Base-by-base conservation (phyloP, 2,888 invertebrate genomes). In the Plagodis dolabraria region DNA sequence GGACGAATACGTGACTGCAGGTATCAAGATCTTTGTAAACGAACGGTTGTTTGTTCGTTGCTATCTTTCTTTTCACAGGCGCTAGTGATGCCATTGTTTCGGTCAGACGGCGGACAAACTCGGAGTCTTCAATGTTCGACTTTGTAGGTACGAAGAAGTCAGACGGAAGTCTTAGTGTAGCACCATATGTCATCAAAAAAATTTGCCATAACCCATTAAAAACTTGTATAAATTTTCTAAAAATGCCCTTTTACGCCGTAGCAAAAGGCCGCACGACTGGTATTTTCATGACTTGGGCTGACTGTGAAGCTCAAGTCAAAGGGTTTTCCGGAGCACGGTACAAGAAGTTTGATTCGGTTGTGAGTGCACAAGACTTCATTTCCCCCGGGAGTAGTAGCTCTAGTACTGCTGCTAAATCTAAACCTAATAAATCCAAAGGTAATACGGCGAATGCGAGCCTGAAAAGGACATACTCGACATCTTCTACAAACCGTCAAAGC, bases 171-270 rank as follows among this genome's bases (percentile, higher is more conserved):
- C n/a, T n/a, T n/a, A n/a, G n/a, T n/a, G n/a, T n/a, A n/a, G n/a
- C n/a, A n/a, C n/a, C n/a, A n/a, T n/a, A 22, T 22, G 22, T 22
- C 22, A 22, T 22, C 22, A 22, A 22, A 64, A 75, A 71, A 58
- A 22, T 65, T 60, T 38, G 70, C 57, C 59, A 47, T 53, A 67
- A 63, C 68, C 22, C 57, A 49, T 7, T 62, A 22, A 57, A 53
- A 57, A 63, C 43, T 38, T 63, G 48, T 48, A 2, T 40, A 8
- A 8, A 47, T 50, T 35, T 55, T 7, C 38, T 55, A 40, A 87
- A 76, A 70, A 92, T 92, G 92, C 86, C 92, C 10, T 92, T 81
- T 69, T 96, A 96, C 75, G 96, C 96, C 6, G 96, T 96, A 35
- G 95, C 95, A 0, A 93, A 90, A 68, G 96, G 96, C 5, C 89